Evolutionary conservation across 2,113 vertebrate species (phyloP), one percentile per base, ranked within the genome.

Genomic region (Athene noctua): DNA sequence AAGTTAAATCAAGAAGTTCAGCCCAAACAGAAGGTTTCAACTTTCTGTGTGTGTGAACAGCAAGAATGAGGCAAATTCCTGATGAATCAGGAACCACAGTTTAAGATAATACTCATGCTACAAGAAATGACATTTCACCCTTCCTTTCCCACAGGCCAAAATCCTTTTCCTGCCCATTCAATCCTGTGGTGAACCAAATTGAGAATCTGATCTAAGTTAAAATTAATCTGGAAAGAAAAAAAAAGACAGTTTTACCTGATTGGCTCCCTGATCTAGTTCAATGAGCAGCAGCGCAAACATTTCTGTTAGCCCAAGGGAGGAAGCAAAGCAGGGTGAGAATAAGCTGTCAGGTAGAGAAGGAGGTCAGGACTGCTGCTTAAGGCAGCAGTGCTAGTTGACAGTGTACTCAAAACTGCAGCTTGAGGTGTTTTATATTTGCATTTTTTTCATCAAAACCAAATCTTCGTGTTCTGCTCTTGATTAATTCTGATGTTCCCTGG

Each of bases 301-400:
- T 96, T 91, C 80, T 94, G 47, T 52, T 92, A 87, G 93, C 91
- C 93, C 94, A 96, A 87, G 91, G 94, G 96, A 92, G 44, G 13
- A 95, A 92, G 70, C 7, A 94, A 72, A 92, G 59, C 6, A 4
- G 88, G 65, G 57, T 92, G 73, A 95, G 67, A 96, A 94, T 85
- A 92, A 92, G 86, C 72, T 92, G 86, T 91, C 94, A 97, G 91
- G 86, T 87, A 84, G 52, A 95, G 83, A 92, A 97, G 65, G 86
- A 97, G 94, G 89, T 96, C 96, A 96, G 65, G 78, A 55, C 84
- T 87, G n/a, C 34, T 87, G 51, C 84, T 91, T 63, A 46, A 74
- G 89, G 83, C 80, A 62, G 58, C 55, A 78, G 59, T 40, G 55
- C 32, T 66, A 49, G 36, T 46, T 96, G 86, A 67, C 61, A 94